These are phyloP conservation scores for Orius insidiosus DNA, from an alignment of 1,140 invertebrate genomes.

Conservation along the genomic window DNA sequence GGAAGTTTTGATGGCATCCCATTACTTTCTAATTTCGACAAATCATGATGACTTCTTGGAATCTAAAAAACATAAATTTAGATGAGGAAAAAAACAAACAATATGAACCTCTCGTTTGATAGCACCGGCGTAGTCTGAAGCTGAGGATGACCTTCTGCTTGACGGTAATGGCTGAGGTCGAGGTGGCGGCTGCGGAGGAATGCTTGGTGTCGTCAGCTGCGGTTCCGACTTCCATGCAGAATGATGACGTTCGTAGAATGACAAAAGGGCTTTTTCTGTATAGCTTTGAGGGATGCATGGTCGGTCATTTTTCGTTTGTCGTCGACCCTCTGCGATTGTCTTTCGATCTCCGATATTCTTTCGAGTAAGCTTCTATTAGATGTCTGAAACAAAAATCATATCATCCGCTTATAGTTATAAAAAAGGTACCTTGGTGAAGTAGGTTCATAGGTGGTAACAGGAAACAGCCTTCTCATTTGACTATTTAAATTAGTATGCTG, in stretches of 20 bases:
- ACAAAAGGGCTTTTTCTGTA: conserved; percentile 74
- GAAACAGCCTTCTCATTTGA: conserved; percentile 31
- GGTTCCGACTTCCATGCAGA: conserved; percentile 41
- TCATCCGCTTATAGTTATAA: no score
- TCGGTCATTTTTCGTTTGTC: conserved; percentile 28
- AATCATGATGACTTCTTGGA: conserved; percentile 9
- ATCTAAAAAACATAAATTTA: conserved; percentile 6
- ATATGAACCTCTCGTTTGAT: conserved; percentile 21
- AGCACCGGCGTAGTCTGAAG: conserved; percentile 41
- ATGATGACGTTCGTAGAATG: conserved; percentile 66
- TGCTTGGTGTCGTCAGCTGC: conserved; percentile 27
- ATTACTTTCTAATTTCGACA: conserved; percentile 11
- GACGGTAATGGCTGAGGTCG: conserved; percentile 36
- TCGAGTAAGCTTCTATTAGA: conserved; percentile 25
- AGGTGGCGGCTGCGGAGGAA: conserved; percentile 23
- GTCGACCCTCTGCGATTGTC: conserved; percentile 23
- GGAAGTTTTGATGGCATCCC: no score
- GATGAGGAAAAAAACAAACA: no score
- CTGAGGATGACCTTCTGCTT: conserved; percentile 40
- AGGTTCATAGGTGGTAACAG: conserved; percentile 35
- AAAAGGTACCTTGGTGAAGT: conserved; percentile 19
- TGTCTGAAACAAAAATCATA: no score
- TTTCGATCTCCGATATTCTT: conserved; percentile 54
- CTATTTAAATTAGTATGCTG: conserved; percentile 27
- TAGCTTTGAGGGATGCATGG: conserved; percentile 54